phyloP scores from a whole-genome alignment of 2,888 invertebrate species.

The Drosophila niveifrons region DNA sequence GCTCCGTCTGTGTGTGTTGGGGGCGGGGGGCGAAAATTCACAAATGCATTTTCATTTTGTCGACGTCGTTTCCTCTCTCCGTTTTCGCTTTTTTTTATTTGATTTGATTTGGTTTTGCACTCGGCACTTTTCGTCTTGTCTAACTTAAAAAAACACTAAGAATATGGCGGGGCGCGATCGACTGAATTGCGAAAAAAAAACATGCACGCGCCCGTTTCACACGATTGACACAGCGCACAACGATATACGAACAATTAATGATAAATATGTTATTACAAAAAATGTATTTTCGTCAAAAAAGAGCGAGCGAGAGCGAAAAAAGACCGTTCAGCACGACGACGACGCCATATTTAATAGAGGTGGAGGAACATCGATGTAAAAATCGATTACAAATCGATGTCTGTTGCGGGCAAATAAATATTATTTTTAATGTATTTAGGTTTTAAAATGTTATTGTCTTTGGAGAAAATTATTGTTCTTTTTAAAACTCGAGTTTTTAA shows the following conservation, averaged over 20 bases:
- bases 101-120: slow-evolving; percentile 57
- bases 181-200: slow-evolving; percentile 30
- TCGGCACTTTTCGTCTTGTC: slow-evolving; percentile 62
- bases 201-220: slow-evolving; percentile 41
- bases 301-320: slow-evolving; percentile 48
- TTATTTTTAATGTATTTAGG: too few species aligned
- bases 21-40: slow-evolving; percentile 60
- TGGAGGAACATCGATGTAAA: neutral
- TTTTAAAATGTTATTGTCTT: too few species aligned
- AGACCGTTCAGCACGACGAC: slow-evolving; percentile 69
- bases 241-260: slow-evolving; percentile 61
- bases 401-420: too few species aligned
- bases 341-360: slow-evolving; percentile 82
- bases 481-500: too few species aligned
- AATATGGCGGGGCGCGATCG: slow-evolving; percentile 46
- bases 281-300: slow-evolving; percentile 57
- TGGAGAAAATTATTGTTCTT: too few species aligned
- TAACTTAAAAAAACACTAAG: slow-evolving; percentile 58
- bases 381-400: neutral
- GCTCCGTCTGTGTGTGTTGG: slow-evolving; percentile 24
- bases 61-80: slow-evolving; percentile 65
- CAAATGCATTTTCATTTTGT: slow-evolving; percentile 75
- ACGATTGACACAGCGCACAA: slow-evolving; percentile 54
- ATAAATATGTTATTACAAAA: slow-evolving; percentile 76
- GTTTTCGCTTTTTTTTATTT: slow-evolving; percentile 14